Conservation (phyloP, 2,888 invertebrate genomes). For the Pseudococcus longispinus region DNA sequence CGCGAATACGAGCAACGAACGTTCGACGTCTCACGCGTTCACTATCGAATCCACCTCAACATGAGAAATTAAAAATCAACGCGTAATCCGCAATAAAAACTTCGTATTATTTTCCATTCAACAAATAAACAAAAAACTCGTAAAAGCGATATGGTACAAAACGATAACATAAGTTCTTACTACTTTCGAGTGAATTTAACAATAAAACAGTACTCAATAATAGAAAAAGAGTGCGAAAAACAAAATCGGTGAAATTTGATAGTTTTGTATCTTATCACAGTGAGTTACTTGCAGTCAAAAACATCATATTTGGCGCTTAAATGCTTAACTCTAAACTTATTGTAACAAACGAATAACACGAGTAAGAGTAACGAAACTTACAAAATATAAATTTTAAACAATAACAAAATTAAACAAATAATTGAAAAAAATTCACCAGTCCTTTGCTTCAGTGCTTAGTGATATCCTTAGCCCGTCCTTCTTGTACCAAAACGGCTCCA, state of each 20-base stretch:
- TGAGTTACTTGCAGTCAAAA: not conserved
- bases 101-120: too few relatives aligned
- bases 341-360: too few relatives aligned
- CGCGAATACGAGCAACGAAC: too few relatives aligned
- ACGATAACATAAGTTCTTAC: too few relatives aligned
- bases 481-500: not conserved
- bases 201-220: not conserved
- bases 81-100: too few relatives aligned
- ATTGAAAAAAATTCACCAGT: not conserved
- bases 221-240: not conserved
- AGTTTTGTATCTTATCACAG: conserved; percentile 1
- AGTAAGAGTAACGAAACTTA: too few relatives aligned
- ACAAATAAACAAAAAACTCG: not conserved
- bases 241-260: not conserved
- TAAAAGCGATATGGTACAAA: not conserved
- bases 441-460: not conserved
- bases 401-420: not conserved
- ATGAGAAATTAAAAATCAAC: too few relatives aligned
- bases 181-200: not conserved
- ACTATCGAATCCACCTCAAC: too few relatives aligned
- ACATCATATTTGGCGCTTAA: not conserved
- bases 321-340: not conserved
- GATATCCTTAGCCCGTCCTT: conserved; percentile 24
- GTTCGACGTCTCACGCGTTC: too few relatives aligned
- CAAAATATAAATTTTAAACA: not conserved